A percentile compares a stretch with the other conserved stretches of the same genome.
Evolutionary conservation across 1,140 invertebrate genomes (phyloP).

Genomic region (Pteromalus puparum): DNA sequence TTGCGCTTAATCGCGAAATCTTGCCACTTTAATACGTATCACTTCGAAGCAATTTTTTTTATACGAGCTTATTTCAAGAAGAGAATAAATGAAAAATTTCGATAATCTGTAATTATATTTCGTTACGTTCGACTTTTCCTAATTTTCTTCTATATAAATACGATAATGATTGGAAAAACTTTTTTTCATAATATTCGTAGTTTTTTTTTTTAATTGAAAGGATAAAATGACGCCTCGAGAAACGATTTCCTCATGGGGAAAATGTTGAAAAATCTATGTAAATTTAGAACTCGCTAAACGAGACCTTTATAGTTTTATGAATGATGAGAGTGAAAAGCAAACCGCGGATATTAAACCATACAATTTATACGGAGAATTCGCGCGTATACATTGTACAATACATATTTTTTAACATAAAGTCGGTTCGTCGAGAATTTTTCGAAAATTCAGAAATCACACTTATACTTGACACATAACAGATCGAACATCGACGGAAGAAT

Average conservation of each 20-base stretch:
- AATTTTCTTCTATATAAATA: constrained; percentile 39
- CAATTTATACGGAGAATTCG: constrained; percentile 3
- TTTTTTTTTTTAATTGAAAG: constrained; percentile 27
- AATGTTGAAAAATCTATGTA: constrained; percentile 42
- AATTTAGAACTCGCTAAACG: constrained; percentile 29
- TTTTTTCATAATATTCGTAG: constrained; percentile 24
- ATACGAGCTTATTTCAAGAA: constrained; percentile 39
- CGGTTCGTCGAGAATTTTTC: constrained; percentile 39
- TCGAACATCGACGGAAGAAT: constrained; percentile 40
- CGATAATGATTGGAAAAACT: constrained; percentile 44
- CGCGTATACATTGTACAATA: constrained; percentile 3
- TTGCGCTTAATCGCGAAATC: neutral
- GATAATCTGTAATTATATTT: constrained; percentile 34
- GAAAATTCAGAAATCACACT: constrained; percentile 38
- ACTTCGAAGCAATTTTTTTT: constrained; percentile 42
- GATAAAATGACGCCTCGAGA: constrained; percentile 34
- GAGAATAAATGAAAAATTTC: constrained; percentile 44
- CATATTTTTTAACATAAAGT: constrained; percentile 14
- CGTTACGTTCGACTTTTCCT: constrained; percentile 2
- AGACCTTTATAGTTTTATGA: constrained; percentile 15
- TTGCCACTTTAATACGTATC: neutral
- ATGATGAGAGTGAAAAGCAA: constrained; percentile 28
- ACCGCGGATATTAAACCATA: neutral
- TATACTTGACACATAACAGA: constrained; percentile 38
- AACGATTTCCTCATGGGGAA: constrained; percentile 37